These are phyloP conservation scores for Sminthurinus aureus DNA, from an alignment of 2,888 invertebrate genomes.

Conservation along the genomic window DNA sequence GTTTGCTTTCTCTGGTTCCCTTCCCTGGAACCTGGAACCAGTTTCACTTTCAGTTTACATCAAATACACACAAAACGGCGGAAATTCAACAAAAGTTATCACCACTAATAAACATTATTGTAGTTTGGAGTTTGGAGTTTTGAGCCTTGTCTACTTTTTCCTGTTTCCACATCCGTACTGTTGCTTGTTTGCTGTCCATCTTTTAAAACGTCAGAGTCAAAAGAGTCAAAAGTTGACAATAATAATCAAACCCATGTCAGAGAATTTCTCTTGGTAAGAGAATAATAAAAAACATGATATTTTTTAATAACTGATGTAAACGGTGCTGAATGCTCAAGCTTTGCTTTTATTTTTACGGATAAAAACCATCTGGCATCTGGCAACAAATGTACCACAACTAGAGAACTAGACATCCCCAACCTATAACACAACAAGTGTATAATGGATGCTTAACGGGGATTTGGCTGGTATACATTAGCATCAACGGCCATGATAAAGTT, in stretches of 20 bases:
- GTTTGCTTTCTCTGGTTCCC: not conserved
- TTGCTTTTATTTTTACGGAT: too few relatives aligned
- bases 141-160: slow-evolving; percentile 13
- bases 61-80: not conserved
- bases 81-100: slow-evolving; percentile 28
- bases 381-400: not conserved
- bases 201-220: too few relatives aligned
- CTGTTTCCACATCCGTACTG: slow-evolving; percentile 17
- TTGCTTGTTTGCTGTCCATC: too few relatives aligned
- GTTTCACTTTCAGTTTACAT: too few relatives aligned
- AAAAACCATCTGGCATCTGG: too few relatives aligned
- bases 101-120: slow-evolving; percentile 26
- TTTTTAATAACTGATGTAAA: too few relatives aligned
- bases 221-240: too few relatives aligned
- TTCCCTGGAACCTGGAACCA: not conserved
- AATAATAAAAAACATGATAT: too few relatives aligned
- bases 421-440: not conserved
- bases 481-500: not conserved
- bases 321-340: too few relatives aligned
- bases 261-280: too few relatives aligned
- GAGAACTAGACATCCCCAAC: not conserved
- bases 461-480: not conserved
- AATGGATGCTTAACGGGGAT: not conserved
- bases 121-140: not conserved
- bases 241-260: too few relatives aligned